phyloP scores from a whole-genome alignment of 2,113 vertebrate species.

The Nothobranchius furzeri region DNA sequence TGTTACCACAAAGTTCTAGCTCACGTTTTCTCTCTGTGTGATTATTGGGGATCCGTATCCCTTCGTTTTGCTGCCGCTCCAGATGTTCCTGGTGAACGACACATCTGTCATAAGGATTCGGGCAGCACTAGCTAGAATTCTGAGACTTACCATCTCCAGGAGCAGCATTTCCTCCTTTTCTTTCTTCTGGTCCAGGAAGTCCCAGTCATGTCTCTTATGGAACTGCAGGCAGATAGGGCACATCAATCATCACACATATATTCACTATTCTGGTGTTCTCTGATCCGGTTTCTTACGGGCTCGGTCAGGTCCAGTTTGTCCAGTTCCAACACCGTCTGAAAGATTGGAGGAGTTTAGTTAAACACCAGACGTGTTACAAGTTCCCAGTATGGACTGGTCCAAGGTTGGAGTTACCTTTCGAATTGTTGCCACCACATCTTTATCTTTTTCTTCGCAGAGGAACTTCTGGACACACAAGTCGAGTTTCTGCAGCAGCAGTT shows the following conservation, averaged over 20 bases:
- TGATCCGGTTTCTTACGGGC: slow-evolving; percentile 49
- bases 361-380: background rate
- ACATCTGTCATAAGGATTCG: background rate
- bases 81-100: slow-evolving; percentile 52
- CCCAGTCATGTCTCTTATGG: slow-evolving; percentile 88
- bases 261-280: background rate
- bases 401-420: slow-evolving; percentile 81
- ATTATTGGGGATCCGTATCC: slow-evolving; percentile 38
- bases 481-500: slow-evolving; percentile 90
- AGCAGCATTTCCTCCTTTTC: slow-evolving; percentile 90
- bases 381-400: background rate
- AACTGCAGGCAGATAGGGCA: slow-evolving; percentile 71
- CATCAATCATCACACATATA: background rate
- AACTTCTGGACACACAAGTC: slow-evolving; percentile 92
- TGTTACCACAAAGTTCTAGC: background rate
- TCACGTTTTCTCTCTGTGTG: slow-evolving; percentile 57
- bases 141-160: slow-evolving; percentile 87
- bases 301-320: slow-evolving; percentile 92
- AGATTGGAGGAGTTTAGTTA: slow-evolving; percentile 18
- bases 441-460: slow-evolving; percentile 93
- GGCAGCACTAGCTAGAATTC: background rate
- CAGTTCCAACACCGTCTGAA: slow-evolving; percentile 90
- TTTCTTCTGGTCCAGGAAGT: slow-evolving; percentile 91
- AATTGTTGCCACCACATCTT: slow-evolving; percentile 89
- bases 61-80: slow-evolving; percentile 58